These are phyloP conservation scores for Sylvia borin DNA, from an alignment of 2,797 vertebrate genomes.

Conservation along the genomic window DNA sequence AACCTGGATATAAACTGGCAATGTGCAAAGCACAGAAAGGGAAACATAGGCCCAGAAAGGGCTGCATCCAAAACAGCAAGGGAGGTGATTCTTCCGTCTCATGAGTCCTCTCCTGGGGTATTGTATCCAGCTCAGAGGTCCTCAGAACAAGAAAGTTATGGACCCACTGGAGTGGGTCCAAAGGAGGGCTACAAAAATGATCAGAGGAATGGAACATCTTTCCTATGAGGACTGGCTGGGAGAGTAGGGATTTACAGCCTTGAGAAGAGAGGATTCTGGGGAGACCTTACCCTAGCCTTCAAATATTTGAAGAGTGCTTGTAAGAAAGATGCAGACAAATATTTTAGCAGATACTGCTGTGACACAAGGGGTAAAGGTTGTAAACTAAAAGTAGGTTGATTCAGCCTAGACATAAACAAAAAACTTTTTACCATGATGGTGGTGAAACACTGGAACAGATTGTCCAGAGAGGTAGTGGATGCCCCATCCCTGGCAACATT, in stretches of 20 bases:
- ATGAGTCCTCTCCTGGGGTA: background rate
- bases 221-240: background rate
- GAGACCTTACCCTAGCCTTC: background rate
- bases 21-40: background rate
- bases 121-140: background rate
- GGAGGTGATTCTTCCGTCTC: background rate
- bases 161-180: background rate
- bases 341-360: background rate
- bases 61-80: background rate
- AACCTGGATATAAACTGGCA: rapidly evolving
- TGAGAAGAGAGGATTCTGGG: background rate
- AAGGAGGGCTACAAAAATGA: background rate
- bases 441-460: background rate
- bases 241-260: background rate
- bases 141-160: background rate
- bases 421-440: background rate
- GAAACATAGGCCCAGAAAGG: background rate
- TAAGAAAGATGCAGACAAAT: background rate
- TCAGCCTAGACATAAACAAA: background rate
- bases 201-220: background rate
- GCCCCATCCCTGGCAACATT: background rate
- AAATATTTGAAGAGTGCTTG: background rate
- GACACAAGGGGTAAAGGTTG: background rate
- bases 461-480: background rate
- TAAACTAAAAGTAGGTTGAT: background rate